A percentile compares a stretch with the other conserved stretches of the same genome.
Conservation (phyloP, 2,113 vertebrate species). For the Chaetura pelagica region DNA sequence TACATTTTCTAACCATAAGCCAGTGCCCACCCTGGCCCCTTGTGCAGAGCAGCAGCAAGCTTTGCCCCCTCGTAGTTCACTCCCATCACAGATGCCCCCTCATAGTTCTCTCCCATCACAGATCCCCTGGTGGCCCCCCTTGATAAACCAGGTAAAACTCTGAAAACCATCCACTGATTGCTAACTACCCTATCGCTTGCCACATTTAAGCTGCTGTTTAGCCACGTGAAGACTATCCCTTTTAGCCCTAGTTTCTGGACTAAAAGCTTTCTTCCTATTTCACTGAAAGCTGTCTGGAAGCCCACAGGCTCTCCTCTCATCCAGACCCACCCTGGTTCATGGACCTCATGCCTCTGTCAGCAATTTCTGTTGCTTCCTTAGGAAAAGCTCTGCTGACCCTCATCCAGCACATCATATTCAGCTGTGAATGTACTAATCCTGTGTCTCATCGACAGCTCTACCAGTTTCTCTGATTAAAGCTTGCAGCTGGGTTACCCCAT, state of each 20-base stretch:
- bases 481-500: neutral
- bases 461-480: neutral
- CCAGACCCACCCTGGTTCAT: neutral
- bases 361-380: neutral
- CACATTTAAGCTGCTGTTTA: neutral
- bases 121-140: neutral
- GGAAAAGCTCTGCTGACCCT: neutral
- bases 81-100: neutral
- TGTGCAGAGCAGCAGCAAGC: neutral
- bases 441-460: neutral
- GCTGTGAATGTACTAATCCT: neutral
- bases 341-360: neutral
- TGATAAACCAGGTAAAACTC: neutral
- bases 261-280: neutral
- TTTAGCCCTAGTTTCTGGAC: neutral
- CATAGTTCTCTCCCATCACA: neutral
- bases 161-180: neutral
- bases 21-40: neutral
- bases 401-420: neutral
- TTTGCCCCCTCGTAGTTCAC: neutral
- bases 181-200: neutral
- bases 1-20: neutral
- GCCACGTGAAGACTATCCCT: neutral
- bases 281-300: neutral
- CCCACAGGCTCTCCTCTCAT: rapidly evolving